Base-by-base conservation (phyloP, 1,140 invertebrate genomes). In the Samia ricini region DNA sequence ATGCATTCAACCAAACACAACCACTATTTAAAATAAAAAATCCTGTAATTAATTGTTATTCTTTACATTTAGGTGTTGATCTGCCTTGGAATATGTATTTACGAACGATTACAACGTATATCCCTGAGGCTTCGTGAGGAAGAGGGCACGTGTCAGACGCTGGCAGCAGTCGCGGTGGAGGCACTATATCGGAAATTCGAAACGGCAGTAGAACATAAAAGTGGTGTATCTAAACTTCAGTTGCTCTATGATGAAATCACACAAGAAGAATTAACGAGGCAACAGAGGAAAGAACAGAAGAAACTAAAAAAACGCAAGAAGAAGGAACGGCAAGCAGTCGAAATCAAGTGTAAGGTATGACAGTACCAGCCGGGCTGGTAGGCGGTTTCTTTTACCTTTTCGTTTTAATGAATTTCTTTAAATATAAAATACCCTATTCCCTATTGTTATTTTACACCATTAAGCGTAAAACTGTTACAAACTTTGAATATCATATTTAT, bases 61-160 rank as follows among this genome's bases (percentile, higher is more conserved):
- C n/a, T 26, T 50, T 50, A 18, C n/a, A 50, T 69, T 18, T 59
- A 89, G 87, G 87, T 98, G 50, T 91, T 99, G 59, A 98, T 96
- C 0, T 98, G 97, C 85, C 92, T 98, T 52, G 97, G 97, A 12
- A 95, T 98, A 85, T 97, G 97, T 85, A 94, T 98, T 58, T 97
- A 97, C 77, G 97, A 98, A 81, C 91, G 97, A 52, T 91, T 99
- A 15, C 95, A 97, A 83, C 93, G 95, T 66, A 95, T 98, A 61
- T 95, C 97, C 74, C 93, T 97, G 63, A 94, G 96, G 60, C 91
- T 98, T 68, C 93, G 94, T 60, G 96, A 97, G 84, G 97, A 98
- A 87, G 97, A 98, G 83, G 95, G 96, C 77, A 96, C 97, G 2
- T 98, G 96, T 91, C 96, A 97, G 90, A 95, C 98, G 57, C 93